A percentile compares a stretch with the other conserved stretches of the same genome.
Conservation (phyloP, 2,797 vertebrate genomes). For the Sebastes itinus region DNA sequence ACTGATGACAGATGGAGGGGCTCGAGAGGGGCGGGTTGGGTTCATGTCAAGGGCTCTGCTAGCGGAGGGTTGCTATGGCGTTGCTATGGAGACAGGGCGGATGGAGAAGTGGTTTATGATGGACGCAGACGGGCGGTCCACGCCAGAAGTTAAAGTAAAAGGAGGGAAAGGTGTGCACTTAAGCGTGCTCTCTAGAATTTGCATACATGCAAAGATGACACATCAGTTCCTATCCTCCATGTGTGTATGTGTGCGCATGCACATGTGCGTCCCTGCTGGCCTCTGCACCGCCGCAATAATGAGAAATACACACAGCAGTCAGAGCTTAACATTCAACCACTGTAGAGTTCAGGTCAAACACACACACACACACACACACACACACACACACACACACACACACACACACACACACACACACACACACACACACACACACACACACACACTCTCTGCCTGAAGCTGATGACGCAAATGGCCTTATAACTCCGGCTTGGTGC, state of each 20-base stretch:
- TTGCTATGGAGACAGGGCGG: conserved; percentile 67
- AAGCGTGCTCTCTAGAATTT: background rate
- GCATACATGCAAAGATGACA: conserved; percentile 28
- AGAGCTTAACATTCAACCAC: conserved; percentile 35
- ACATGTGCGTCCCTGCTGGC: background rate
- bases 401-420: background rate
- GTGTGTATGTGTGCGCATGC: background rate
- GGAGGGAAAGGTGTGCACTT: background rate
- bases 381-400: background rate
- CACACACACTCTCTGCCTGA: conserved; percentile 23
- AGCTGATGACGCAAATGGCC: conserved; percentile 72
- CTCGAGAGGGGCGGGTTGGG: conserved; percentile 50
- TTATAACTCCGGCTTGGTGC: conserved; percentile 51
- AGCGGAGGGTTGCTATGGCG: conserved; percentile 51
- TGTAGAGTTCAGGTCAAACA: conserved; percentile 38
- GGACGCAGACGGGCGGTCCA: conserved; percentile 42
- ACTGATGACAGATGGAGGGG: conserved; percentile 63
- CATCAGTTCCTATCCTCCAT: background rate
- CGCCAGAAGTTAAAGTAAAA: conserved; percentile 30
- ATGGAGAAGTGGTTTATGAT: conserved; percentile 49
- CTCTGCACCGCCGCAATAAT: conserved; percentile 15
- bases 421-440: background rate
- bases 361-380: background rate
- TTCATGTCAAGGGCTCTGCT: conserved; percentile 67
- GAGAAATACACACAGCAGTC: conserved; percentile 40